Conservation (phyloP, 2,888 invertebrate species). For the Gastrophysa polygoni region DNA sequence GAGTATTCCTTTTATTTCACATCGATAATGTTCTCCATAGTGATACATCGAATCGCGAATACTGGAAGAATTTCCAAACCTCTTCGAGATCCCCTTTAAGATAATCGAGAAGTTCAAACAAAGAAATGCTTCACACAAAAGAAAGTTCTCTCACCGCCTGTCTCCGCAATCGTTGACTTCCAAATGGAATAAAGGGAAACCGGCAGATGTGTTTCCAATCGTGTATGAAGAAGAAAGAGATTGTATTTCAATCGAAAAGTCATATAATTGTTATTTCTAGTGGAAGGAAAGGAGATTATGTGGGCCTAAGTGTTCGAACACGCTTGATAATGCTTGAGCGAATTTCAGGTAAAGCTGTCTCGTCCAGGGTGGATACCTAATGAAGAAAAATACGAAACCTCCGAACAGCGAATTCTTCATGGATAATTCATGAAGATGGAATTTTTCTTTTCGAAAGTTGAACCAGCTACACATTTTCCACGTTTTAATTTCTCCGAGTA, state of each 20-base stretch:
- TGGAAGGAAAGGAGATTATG: neutral
- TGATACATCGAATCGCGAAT: neutral
- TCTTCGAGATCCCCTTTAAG: neutral
- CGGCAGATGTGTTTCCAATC: slow-evolving; percentile 21
- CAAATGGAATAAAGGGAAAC: slow-evolving; percentile 40
- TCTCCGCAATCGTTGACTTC: slow-evolving; percentile 46
- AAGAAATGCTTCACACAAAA: slow-evolving; percentile 10
- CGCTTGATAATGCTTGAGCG: no score
- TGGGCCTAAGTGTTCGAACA: no score
- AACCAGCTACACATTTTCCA: slow-evolving; percentile 1
- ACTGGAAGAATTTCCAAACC: neutral
- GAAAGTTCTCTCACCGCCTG: slow-evolving; percentile 38
- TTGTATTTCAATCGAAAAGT: neutral
- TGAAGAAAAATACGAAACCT: neutral
- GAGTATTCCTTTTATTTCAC: no score
- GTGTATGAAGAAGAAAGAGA: slow-evolving; percentile 14
- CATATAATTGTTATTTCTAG: slow-evolving; percentile 3
- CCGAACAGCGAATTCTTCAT: slow-evolving; percentile 9
- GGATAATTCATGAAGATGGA: no score
- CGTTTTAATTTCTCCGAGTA: slow-evolving; percentile 21
- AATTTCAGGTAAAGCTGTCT: no score
- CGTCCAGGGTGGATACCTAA: no score
- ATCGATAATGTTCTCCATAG: neutral
- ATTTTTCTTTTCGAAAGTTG: neutral
- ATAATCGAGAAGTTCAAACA: slow-evolving; percentile 12